These are phyloP conservation scores for Drosophila mauritiana DNA, from an alignment of 1,140 invertebrate genomes.

Conservation along the genomic window DNA sequence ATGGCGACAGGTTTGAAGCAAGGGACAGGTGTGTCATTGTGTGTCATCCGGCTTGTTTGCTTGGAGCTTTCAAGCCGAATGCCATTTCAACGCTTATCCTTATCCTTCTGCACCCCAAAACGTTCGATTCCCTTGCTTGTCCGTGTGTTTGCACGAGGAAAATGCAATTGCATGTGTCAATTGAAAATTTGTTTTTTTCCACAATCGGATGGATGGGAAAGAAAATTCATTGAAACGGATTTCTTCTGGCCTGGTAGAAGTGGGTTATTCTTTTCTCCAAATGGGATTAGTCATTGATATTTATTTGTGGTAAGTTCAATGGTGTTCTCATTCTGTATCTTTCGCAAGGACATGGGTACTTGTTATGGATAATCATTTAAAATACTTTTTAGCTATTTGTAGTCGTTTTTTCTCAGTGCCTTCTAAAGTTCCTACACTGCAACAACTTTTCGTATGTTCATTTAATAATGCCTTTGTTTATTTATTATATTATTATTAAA, in stretches of 20 bases:
- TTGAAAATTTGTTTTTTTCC: slow-evolving; percentile 45
- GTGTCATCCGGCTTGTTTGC: slow-evolving; percentile 54
- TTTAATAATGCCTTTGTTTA: slow-evolving; percentile 6
- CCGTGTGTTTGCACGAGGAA: slow-evolving; percentile 47
- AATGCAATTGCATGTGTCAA: slow-evolving; percentile 69
- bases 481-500: too few species aligned
- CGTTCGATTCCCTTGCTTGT: slow-evolving; percentile 5
- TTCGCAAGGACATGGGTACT: too few species aligned
- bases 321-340: too few species aligned
- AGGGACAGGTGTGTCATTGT: slow-evolving; percentile 39
- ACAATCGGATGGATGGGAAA: slow-evolving; percentile 37
- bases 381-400: too few species aligned
- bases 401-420: not conserved
- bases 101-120: not conserved
- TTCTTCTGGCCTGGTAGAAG: slow-evolving; percentile 6
- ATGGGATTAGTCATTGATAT: too few species aligned
- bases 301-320: too few species aligned
- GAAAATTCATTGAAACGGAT: not conserved
- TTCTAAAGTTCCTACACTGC: not conserved
- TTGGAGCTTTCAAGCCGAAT: slow-evolving; percentile 42
- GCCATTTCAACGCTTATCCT: slow-evolving; percentile 61
- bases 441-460: not conserved
- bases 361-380: too few species aligned
- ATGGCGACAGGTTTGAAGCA: too few species aligned
- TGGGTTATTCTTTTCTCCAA: not conserved